Evolutionary conservation across 2,888 invertebrate genomes (phyloP).

Genomic region (Hyposoter dolosus): DNA sequence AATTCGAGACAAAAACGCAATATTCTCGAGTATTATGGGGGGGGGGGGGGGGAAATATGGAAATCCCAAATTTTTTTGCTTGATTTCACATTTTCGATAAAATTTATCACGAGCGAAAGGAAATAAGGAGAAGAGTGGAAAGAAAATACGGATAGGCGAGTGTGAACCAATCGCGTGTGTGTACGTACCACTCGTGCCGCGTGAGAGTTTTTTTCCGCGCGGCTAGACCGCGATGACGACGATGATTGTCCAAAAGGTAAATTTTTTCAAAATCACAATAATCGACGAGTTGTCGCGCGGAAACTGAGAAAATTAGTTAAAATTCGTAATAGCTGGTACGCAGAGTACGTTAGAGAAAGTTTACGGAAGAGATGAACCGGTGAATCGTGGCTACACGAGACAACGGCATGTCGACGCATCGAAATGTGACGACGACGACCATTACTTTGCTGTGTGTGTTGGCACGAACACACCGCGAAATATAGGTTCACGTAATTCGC

Average conservation of each 20-base stretch:
- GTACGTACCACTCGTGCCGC: constrained; percentile 71
- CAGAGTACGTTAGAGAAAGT: constrained; percentile 12
- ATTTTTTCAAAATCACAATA: not conserved
- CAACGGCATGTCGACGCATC: constrained; percentile 62
- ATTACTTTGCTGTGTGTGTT: not conserved
- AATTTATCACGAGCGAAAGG: not conserved
- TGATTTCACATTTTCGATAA: not conserved
- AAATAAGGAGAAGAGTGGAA: not conserved
- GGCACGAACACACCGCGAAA: constrained; percentile 4
- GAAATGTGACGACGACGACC: constrained; percentile 26
- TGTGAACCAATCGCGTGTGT: constrained; percentile 53
- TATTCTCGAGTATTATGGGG: not conserved
- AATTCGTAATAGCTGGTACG: constrained; percentile 1
- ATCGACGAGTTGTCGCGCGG: constrained; percentile 1
- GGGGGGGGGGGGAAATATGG: not conserved
- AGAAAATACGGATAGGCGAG: constrained; percentile 17
- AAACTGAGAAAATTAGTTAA: not conserved
- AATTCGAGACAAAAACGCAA: constrained; percentile 14
- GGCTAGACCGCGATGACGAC: constrained; percentile 39
- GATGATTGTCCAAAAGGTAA: constrained; percentile 36
- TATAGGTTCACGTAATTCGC: constrained; percentile 36
- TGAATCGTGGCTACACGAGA: constrained; percentile 46
- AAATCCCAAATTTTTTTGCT: not conserved
- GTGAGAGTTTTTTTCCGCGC: constrained; percentile 52
- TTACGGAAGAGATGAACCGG: constrained; percentile 36